Percentiles rank a stretch among this genome's conserved stretches.
phyloP scores from a whole-genome alignment of 2,113 vertebrate genomes.

The Aptenodytes forsteri region DNA sequence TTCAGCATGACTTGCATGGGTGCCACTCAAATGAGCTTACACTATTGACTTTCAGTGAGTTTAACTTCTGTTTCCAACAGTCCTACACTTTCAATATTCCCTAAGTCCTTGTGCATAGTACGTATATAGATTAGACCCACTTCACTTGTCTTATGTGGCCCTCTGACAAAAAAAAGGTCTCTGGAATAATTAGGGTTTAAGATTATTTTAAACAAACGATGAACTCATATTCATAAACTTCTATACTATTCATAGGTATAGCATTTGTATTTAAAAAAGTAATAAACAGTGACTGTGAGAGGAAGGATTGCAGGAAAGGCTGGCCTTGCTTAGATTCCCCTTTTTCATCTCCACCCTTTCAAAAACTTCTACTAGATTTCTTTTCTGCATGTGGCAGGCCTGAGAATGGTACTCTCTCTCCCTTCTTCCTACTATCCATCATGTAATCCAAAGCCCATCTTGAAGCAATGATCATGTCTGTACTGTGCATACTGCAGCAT shows the following conservation, averaged over 20 bases:
- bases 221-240: not conserved
- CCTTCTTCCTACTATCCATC: not conserved
- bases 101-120: not conserved
- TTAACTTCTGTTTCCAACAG: not conserved
- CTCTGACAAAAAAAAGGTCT: not conserved
- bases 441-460: not conserved
- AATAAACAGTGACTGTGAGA: not conserved
- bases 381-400: not conserved
- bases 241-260: not conserved
- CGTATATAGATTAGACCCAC: not conserved
- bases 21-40: not conserved
- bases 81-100: not conserved
- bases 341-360: not conserved
- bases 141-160: not conserved
- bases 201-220: not conserved
- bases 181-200: not conserved
- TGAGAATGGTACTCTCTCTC: not conserved
- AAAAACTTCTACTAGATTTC: not conserved
- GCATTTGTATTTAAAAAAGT: not conserved
- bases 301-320: not conserved
- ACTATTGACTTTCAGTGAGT: not conserved
- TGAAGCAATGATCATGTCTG: slow-evolving; percentile 24
- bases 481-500: not conserved
- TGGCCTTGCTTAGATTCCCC: not conserved
- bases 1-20: not conserved